A percentile compares a stretch with the other conserved stretches of the same genome.
Evolutionary conservation across 2,797 vertebrate genomes (phyloP).

Genomic region (Xiphorhynchus erythropygius): DNA sequence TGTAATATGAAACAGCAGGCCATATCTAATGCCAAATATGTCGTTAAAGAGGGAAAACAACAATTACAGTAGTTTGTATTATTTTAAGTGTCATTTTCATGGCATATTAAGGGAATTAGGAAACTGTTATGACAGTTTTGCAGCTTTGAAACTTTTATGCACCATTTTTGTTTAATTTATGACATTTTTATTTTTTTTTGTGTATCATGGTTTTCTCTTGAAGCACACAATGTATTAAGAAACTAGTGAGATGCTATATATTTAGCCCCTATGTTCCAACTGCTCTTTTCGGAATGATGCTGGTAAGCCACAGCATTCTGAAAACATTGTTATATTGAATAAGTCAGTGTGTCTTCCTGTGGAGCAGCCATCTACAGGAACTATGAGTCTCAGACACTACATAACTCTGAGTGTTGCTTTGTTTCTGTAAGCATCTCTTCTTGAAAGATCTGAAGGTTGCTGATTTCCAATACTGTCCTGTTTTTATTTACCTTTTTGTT

Average conservation of each 20-base stretch:
- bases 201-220: not conserved
- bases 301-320: not conserved
- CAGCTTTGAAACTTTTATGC: not conserved
- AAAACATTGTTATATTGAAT: not conserved
- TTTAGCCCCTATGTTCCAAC: not conserved
- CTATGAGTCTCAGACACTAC: not conserved
- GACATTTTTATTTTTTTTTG: not conserved
- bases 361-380: not conserved
- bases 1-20: not conserved
- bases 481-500: not conserved
- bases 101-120: not conserved
- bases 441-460: not conserved
- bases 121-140: not conserved
- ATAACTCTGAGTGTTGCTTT: not conserved
- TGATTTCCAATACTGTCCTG: not conserved
- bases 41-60: not conserved
- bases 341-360: not conserved
- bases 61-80: not conserved
- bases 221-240: not conserved
- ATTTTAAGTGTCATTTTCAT: not conserved
- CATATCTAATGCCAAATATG: not conserved
- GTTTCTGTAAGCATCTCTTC: not conserved
- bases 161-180: not conserved
- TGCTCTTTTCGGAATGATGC: not conserved
- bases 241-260: not conserved